Conservation (phyloP, 2,888 invertebrate genomes). For the Cryptocheilus praepositus region DNA sequence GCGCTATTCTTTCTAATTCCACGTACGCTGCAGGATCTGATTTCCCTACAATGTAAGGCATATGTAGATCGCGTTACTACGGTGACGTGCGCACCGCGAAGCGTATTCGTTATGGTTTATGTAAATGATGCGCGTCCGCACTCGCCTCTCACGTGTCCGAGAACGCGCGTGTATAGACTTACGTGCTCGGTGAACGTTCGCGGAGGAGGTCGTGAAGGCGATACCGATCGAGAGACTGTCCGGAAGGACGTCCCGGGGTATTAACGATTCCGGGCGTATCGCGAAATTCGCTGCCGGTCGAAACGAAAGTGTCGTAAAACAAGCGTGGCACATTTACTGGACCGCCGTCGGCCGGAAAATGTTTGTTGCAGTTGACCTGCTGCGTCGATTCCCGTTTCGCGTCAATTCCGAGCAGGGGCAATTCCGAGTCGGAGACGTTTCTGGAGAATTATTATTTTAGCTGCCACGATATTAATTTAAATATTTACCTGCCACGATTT, state of each 20-base stretch:
- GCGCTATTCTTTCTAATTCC: slow-evolving; percentile 49
- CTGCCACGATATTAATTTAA: too few species aligned
- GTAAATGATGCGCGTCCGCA: slow-evolving; percentile 30
- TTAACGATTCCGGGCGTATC: slow-evolving; percentile 17
- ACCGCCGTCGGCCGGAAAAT: too few species aligned
- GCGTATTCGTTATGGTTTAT: slow-evolving; percentile 51
- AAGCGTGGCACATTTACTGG: too few species aligned
- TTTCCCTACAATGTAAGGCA: slow-evolving; percentile 52
- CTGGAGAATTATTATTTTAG: too few species aligned
- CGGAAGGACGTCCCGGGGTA: slow-evolving; percentile 13
- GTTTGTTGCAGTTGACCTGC: too few species aligned
- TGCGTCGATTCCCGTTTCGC: too few species aligned
- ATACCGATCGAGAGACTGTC: background rate
- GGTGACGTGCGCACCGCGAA: slow-evolving; percentile 42
- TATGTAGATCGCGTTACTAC: slow-evolving; percentile 47
- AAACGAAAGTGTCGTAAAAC: slow-evolving; percentile 51
- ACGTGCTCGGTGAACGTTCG: background rate
- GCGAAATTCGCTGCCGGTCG: slow-evolving; percentile 25
- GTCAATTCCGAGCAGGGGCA: too few species aligned
- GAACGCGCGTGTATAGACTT: background rate
- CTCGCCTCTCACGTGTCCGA: slow-evolving; percentile 4
- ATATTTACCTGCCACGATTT: too few species aligned
- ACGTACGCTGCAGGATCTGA: slow-evolving; percentile 51
- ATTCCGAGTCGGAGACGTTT: too few species aligned
- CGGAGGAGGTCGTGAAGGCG: slow-evolving; percentile 2